Evolutionary conservation across 2,797 vertebrate genomes (phyloP).

Genomic region (Tragopan temminckii): DNA sequence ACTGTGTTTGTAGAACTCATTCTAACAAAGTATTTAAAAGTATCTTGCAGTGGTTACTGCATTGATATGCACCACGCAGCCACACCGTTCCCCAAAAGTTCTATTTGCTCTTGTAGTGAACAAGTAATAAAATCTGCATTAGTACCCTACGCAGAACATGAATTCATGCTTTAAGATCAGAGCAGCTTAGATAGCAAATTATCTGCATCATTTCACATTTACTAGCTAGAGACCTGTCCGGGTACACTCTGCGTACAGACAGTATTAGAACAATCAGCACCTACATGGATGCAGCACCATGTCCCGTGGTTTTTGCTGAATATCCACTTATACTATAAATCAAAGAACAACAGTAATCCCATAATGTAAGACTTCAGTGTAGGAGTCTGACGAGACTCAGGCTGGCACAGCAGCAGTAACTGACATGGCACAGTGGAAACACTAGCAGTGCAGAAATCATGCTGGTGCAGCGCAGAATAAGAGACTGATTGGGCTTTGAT

Average conservation of each 20-base stretch:
- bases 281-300: background rate
- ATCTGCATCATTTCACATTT: slow-evolving; percentile 68
- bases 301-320: slow-evolving; percentile 35
- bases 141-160: slow-evolving; percentile 40
- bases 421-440: background rate
- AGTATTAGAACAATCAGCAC: slow-evolving; percentile 47
- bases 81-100: slow-evolving; percentile 22
- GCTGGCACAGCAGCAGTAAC: slow-evolving; percentile 33
- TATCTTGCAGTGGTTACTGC: background rate
- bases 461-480: background rate
- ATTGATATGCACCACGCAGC: slow-evolving; percentile 11
- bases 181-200: slow-evolving; percentile 74
- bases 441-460: background rate
- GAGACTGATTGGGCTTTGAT: background rate
- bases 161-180: slow-evolving; percentile 71
- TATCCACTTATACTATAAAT: background rate
- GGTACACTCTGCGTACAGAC: slow-evolving; percentile 49
- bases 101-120: slow-evolving; percentile 52
- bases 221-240: slow-evolving; percentile 62
- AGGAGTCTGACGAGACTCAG: background rate
- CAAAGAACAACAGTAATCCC: slow-evolving; percentile 28
- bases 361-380: background rate
- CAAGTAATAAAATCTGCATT: slow-evolving; percentile 72
- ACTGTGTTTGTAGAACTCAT: background rate
- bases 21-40: background rate